Evolutionary conservation across 1,140 invertebrate genomes (phyloP), one percentile per base, ranked within the genome.

Genomic region (Steinernema khuongi): DNA sequence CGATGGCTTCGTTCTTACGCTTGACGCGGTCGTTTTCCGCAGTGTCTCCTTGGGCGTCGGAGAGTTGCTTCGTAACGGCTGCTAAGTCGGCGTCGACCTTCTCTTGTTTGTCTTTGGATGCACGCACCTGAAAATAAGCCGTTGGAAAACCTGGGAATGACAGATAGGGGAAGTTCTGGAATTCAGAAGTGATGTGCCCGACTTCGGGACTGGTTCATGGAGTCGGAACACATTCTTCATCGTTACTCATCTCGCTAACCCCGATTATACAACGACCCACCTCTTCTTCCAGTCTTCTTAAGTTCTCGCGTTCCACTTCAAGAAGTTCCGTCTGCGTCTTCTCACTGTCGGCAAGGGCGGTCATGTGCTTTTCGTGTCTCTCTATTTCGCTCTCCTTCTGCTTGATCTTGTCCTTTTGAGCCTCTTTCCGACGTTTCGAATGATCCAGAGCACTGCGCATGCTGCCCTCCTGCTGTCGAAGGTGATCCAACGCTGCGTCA

Each of bases 1-100:
- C 96, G 19, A 99, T 93, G 80, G 99, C 93, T 88, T 99, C 96
- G 81, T 94, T 93, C 85, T 97, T 97, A 86, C 95, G 97, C 77
- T 93, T 91, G 1, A 93, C 90, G 22, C 96, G 88, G 1, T 94
- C 91, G 85, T 96, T 94, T 87, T 99, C 96, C 85, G 97, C 94
- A 85, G 97, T 96, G 85, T 99, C 96, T 33, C 96, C 87, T 81
- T 95, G 91, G 4, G 96, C 96, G 88, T 99, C 96, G 0, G 95
- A 94, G 0, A 99, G 87, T 87, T 98, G 93, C 81, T 93, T 90
- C 0, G 91, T 91, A 68, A 99, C 93, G 75, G 90, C 91, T 80
- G 94, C 93, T 68, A 98, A 66, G 18, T 80, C 74, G 18, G 68
- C 67, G 14, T 69, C 71, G n/a, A 76, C 74, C 83, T 92, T 91